Evolutionary conservation across 2,113 vertebrate species (phyloP), one percentile per base, ranked within the genome.

Genomic region (Heliornis fulica): DNA sequence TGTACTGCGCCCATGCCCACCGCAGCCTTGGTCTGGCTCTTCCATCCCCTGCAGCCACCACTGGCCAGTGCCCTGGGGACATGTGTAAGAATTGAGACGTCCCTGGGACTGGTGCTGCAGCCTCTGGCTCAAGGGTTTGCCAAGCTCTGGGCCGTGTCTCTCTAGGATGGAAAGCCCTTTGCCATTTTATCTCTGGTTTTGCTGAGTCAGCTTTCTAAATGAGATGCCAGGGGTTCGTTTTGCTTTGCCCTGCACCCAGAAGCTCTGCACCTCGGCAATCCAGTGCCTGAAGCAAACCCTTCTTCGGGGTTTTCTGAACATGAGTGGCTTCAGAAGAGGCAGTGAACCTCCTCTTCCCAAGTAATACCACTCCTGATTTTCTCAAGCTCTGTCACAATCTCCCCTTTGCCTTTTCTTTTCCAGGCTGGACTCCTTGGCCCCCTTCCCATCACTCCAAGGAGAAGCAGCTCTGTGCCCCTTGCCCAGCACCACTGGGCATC

Each of bases 21-120:
- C 19, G 17, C 26, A 15, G 36, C 72, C 31, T 46, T 48, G 19
- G 7, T 53, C 25, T 40, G 75, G 20, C 43, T 88, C 66, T 83
- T 40, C 48, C 31, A 5, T 13, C 78, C 61, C 54, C 54, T 63
- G 54, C 46, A 57, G 57, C 28, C 46, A 40, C 46, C 65, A 13
- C 40, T n/a, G 71, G 12, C 15, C 23, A 19, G 32, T 20, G 5
- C 18, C 1, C 0, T 7, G 38, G n/a, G 43, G 38, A 45, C 3
- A 1, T 0, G 0, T 2, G 9, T 22, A 15, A 63, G 60, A 28
- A 26, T 11, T 4, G 18, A 45, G 28, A 32, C 0, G 0, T 9
- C 26, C 29, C n/a, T 36, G 38, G 56, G 29, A 25, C n/a, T 15
- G 28, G 13, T 12, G 9, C 54, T 50, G 66, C 53, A 61, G 32